Evolutionary conservation across 2,113 vertebrate species (phyloP), one percentile per base, ranked within the genome.

Genomic region (Blennius ocellaris): DNA sequence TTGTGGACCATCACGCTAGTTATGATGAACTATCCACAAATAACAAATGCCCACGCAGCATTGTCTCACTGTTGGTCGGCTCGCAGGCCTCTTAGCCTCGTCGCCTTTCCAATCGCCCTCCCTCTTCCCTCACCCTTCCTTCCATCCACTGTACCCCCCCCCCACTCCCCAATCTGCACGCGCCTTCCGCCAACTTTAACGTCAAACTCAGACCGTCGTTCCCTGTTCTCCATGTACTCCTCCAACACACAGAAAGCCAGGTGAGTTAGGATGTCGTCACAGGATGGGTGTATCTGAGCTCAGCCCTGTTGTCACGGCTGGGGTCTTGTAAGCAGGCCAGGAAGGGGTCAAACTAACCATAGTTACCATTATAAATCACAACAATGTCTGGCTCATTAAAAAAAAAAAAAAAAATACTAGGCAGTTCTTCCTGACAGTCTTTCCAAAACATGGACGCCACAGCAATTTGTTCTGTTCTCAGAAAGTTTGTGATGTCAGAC

Each of bases 341-440:
- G 1, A 44, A 40, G 21, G 54, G 64, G 72, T 83, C 82, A 75
- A 65, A 47, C 11, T 62, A 60, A 68, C 73, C 76, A 53, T 41
- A 41, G 63, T 75, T 75, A 77, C 78, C 30, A 39, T 76, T 74
- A 65, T 74, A 80, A 80, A 72, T 65, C 77, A 84, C 68, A 78
- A 73, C 62, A 81, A 75, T 44, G 76, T 61, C 16, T 47, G 53
- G 15, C 43, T 47, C 60, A 5, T 2, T 48, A 45, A 75, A 73
- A 16, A 30, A 30, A 30, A 30, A 30, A 30, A 30, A 4, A 30
- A 30, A 4, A 30, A 30, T 30, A 30, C 21, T 39, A 62, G 77
- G 21, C 43, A 58, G 58, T 21, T 0, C 61, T 78, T 87, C 81
- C 72, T 81, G 73, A 71, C 48, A 64, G 54, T 54, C 41, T 70